These are phyloP conservation scores for Sinhomidia bicolor DNA, from an alignment of 2,888 invertebrate species.

Conservation along the genomic window DNA sequence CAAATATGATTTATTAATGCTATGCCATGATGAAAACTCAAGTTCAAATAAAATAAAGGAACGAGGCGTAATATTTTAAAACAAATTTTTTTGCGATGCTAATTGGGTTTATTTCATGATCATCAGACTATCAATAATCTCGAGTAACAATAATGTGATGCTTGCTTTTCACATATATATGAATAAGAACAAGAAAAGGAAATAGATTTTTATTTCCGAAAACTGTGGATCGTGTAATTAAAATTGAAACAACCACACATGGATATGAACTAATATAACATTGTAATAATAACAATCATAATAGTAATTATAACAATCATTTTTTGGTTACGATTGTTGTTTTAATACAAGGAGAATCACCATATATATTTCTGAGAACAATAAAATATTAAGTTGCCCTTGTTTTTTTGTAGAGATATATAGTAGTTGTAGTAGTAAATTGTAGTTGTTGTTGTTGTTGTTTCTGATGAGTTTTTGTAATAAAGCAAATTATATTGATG, in stretches of 20 bases:
- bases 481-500: constrained; percentile 28
- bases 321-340: constrained; percentile 14
- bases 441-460: background rate
- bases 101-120: constrained; percentile 74
- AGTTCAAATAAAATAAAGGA: background rate
- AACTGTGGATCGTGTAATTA: constrained; percentile 20
- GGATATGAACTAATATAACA: constrained; percentile 21
- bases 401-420: background rate
- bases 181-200: constrained; percentile 57
- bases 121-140: constrained; percentile 73
- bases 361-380: constrained; percentile 7
- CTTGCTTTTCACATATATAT: constrained; percentile 69
- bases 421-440: too few species aligned
- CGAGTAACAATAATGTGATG: constrained; percentile 72
- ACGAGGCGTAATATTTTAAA: background rate
- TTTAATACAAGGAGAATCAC: background rate
- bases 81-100: constrained; percentile 67
- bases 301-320: constrained; percentile 30
- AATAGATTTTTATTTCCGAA: constrained; percentile 65
- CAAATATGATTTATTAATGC: too few species aligned
- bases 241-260: constrained; percentile 27
- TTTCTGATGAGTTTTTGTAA: constrained; percentile 14
- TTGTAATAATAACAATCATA: constrained; percentile 11
- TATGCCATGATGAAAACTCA: background rate
- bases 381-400: constrained; percentile 34